Evolutionary conservation across 2,888 invertebrate species (phyloP).

Genomic region (Pheosia tremula): DNA sequence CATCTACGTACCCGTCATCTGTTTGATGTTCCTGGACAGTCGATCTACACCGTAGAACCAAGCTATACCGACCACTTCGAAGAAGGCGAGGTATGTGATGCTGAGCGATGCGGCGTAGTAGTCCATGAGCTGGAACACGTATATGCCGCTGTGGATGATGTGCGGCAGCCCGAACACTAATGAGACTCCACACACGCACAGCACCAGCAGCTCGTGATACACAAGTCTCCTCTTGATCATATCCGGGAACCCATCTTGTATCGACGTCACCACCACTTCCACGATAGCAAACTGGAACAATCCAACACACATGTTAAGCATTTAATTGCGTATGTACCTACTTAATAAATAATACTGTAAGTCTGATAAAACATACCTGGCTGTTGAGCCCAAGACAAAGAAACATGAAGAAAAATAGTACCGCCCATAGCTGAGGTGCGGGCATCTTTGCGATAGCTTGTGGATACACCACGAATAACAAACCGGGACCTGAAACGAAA

Average conservation of each 20-base stretch:
- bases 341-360: conserved; percentile 7
- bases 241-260: conserved; percentile 96
- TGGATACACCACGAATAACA: conserved; percentile 96
- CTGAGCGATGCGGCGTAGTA: conserved; percentile 97
- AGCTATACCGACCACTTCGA: conserved; percentile 95
- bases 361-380: conserved; percentile 84
- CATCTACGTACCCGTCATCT: conserved; percentile 90
- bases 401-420: conserved; percentile 95
- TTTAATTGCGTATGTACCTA: not conserved
- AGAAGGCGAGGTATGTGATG: conserved; percentile 96
- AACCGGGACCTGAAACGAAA: conserved; percentile 88
- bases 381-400: conserved; percentile 94
- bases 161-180: conserved; percentile 94
- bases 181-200: conserved; percentile 92
- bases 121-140: conserved; percentile 95
- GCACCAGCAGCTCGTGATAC: conserved; percentile 94
- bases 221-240: conserved; percentile 93
- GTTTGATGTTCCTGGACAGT: conserved; percentile 92
- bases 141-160: conserved; percentile 95
- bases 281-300: conserved; percentile 94
- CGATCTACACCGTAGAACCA: conserved; percentile 96
- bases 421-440: conserved; percentile 94
- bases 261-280: conserved; percentile 96
- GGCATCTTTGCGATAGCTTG: conserved; percentile 97
- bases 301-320: not conserved